A percentile compares a stretch with the other conserved stretches of the same genome.
Conservation (phyloP, 2,113 vertebrate genomes). For the Leptosomus discolor region DNA sequence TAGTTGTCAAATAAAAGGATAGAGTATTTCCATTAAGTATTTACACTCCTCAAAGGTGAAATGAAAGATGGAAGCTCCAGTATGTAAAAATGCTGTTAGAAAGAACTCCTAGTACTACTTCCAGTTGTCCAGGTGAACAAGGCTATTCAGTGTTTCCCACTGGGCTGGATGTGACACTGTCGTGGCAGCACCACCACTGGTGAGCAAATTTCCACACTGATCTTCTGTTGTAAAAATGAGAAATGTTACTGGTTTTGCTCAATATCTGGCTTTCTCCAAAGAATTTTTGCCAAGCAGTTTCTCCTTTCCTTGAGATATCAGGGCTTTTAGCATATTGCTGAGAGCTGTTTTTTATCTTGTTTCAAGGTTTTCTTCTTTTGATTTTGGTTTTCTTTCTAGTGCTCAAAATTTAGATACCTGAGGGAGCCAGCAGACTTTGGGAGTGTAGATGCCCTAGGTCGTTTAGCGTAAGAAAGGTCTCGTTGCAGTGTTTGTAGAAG, state of each 20-base stretch:
- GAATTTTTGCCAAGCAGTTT: not conserved
- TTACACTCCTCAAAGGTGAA: not conserved
- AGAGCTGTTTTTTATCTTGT: not conserved
- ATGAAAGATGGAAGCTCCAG: not conserved
- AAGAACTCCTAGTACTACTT: not conserved
- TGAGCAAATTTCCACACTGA: not conserved
- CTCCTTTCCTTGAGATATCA: not conserved
- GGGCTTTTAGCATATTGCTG: not conserved
- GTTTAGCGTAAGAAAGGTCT: not conserved
- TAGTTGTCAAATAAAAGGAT: not conserved
- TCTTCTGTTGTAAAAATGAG: not conserved
- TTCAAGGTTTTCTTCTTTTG: not conserved
- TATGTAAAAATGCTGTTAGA: accelerated
- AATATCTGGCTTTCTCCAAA: not conserved
- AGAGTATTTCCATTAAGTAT: not conserved
- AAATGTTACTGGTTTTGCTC: not conserved
- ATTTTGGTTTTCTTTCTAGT: not conserved
- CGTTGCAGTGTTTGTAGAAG: not conserved
- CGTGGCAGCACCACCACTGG: not conserved
- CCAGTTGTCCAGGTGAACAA: not conserved
- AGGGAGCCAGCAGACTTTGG: not conserved
- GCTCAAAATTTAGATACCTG: not conserved
- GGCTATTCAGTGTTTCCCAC: not conserved
- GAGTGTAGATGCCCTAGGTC: not conserved
- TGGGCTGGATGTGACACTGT: not conserved